Percentiles rank a stretch among this genome's conserved stretches.
Conservation (phyloP, 2,113 vertebrate genomes). For the Colistium nudipinnis region DNA sequence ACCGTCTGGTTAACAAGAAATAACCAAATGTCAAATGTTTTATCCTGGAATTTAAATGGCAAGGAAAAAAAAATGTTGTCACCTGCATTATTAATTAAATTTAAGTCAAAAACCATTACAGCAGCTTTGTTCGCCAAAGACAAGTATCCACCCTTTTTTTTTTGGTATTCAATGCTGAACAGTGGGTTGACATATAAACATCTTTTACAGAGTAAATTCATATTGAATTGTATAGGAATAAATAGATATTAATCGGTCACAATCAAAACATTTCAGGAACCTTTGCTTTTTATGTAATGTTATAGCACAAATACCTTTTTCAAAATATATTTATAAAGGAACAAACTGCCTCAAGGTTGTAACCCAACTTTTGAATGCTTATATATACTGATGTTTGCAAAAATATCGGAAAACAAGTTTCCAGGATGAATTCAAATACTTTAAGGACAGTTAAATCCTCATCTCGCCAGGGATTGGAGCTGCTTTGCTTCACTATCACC, state of each 20-base stretch:
- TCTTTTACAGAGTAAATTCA: too few relatives aligned
- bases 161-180: too few relatives aligned
- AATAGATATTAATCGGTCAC: too few relatives aligned
- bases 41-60: slow-evolving; percentile 23
- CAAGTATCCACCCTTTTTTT: neutral
- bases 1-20: slow-evolving; percentile 60
- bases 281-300: too few relatives aligned
- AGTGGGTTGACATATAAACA: too few relatives aligned
- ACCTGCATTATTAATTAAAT: slow-evolving; percentile 4
- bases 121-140: neutral
- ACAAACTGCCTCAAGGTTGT: neutral
- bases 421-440: neutral
- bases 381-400: neutral
- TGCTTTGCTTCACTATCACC: slow-evolving; percentile 10
- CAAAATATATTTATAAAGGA: too few relatives aligned
- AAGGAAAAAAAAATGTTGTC: slow-evolving; percentile 10
- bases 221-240: too few relatives aligned
- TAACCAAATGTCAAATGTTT: slow-evolving; percentile 47
- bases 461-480: slow-evolving; percentile 12
- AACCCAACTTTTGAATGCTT: neutral
- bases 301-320: too few relatives aligned
- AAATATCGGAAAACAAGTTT: neutral
- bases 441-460: neutral
- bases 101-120: neutral
- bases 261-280: too few relatives aligned